Percentiles rank a stretch among this genome's conserved stretches.
phyloP scores from a whole-genome alignment of 2,113 vertebrate species.

The Ia io region DNA sequence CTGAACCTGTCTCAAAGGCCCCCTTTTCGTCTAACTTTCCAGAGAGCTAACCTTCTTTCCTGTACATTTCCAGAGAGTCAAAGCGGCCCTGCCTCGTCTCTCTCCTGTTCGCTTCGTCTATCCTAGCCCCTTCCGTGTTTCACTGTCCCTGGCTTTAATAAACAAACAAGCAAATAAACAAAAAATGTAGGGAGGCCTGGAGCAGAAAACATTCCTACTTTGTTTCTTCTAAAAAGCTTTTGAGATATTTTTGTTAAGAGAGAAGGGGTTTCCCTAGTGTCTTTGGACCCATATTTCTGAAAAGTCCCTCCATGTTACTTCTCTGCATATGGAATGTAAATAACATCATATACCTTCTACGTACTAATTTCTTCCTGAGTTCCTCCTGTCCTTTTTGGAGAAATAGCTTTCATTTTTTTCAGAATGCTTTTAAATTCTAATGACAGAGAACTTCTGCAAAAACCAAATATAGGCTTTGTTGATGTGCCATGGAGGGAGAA shows the following conservation, averaged over 20 bases:
- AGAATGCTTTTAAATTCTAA: background rate
- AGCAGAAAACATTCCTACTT: background rate
- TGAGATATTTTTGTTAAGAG: background rate
- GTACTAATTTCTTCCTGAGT: background rate
- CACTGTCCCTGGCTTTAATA: background rate
- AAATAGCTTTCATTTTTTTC: slow-evolving; percentile 40
- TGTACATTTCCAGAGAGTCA: background rate
- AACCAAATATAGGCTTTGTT: background rate
- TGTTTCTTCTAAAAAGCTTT: background rate
- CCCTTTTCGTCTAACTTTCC: background rate
- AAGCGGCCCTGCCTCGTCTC: no score
- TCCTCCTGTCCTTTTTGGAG: background rate
- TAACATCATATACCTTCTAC: background rate
- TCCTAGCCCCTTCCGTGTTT: background rate
- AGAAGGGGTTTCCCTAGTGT: background rate
- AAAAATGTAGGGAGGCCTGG: background rate
- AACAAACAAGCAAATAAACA: background rate
- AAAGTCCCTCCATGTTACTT: background rate
- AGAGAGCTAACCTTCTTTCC: background rate
- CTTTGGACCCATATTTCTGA: background rate
- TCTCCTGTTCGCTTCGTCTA: background rate
- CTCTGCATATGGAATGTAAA: background rate
- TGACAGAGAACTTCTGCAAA: background rate
- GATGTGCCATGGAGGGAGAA: background rate
- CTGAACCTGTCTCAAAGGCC: background rate